Conservation (phyloP, 2,888 invertebrate species). For the Periphyllus acericola region DNA sequence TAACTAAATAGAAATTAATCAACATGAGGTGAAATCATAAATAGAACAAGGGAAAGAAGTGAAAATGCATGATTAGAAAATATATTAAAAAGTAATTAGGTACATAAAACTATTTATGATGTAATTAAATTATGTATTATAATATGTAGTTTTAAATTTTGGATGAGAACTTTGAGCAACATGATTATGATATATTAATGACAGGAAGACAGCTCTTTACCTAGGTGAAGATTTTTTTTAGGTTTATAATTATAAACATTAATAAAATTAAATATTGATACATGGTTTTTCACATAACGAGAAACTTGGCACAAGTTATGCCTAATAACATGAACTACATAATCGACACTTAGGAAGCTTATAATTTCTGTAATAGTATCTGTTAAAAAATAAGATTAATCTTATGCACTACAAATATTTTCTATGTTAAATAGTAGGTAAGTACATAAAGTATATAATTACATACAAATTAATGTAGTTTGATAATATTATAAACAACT, state of each 20-base stretch:
- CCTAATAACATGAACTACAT: background rate
- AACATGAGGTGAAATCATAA: background rate
- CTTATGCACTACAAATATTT: background rate
- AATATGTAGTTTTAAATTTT: background rate
- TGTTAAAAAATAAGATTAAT: background rate
- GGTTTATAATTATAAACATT: background rate
- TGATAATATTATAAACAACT: background rate
- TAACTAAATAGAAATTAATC: background rate
- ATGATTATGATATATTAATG: conserved; percentile 14
- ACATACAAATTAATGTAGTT: background rate
- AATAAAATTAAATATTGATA: background rate
- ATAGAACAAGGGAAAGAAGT: background rate
- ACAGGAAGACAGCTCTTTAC: background rate
- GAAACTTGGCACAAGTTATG: background rate
- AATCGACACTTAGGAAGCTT: background rate
- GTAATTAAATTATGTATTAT: background rate
- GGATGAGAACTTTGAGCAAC: conserved; percentile 40
- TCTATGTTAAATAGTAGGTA: background rate
- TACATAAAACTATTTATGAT: conserved; percentile 8
- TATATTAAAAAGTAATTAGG: background rate
- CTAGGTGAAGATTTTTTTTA: background rate
- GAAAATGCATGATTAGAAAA: background rate
- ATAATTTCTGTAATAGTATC: background rate
- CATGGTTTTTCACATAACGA: background rate
- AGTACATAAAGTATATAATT: background rate